Percentiles rank a stretch among this genome's conserved stretches.
phyloP scores from a whole-genome alignment of 2,888 invertebrate genomes.

The Drosophila affinis region DNA sequence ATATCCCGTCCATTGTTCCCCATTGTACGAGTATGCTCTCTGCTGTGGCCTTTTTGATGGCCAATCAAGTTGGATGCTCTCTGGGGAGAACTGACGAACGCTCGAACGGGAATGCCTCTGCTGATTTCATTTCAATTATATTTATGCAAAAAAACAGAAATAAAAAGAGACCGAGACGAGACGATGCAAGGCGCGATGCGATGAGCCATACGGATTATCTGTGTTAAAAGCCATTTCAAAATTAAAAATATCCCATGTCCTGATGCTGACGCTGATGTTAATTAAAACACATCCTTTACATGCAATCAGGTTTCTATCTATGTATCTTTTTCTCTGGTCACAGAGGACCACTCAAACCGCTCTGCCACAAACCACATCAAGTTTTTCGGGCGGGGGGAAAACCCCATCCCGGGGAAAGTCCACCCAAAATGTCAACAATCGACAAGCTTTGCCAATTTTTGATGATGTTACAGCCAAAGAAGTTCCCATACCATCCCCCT shows the following conservation, averaged over 20 bases:
- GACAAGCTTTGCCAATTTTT: conserved; percentile 59
- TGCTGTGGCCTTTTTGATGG: conserved; percentile 14
- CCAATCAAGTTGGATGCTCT: conserved; percentile 26
- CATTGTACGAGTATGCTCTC: conserved; percentile 9
- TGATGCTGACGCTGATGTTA: conserved; percentile 40
- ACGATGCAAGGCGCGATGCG: no score
- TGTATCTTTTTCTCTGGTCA: not conserved
- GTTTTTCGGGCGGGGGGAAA: conserved; percentile 35
- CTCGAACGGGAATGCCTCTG: conserved; percentile 6
- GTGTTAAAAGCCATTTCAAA: conserved; percentile 12
- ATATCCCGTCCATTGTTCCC: conserved; percentile 35
- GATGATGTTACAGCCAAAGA: conserved; percentile 46
- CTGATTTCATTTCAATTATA: conserved; percentile 7
- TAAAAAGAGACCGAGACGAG: not conserved
- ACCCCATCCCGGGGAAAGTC: conserved; percentile 5
- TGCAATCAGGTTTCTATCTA: conserved; percentile 26
- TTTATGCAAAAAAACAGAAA: not conserved
- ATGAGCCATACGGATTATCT: not conserved
- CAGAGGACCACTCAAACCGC: conserved; percentile 2
- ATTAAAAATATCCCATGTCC: conserved; percentile 6
- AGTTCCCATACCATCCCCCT: conserved; percentile 7
- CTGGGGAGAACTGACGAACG: not conserved
- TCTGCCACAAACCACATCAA: conserved; percentile 42
- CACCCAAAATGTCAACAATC: conserved; percentile 67
- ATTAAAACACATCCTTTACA: conserved; percentile 40